Evolutionary conservation across 2,113 vertebrate genomes (phyloP).

Genomic region (Hemichromis elongatus): DNA sequence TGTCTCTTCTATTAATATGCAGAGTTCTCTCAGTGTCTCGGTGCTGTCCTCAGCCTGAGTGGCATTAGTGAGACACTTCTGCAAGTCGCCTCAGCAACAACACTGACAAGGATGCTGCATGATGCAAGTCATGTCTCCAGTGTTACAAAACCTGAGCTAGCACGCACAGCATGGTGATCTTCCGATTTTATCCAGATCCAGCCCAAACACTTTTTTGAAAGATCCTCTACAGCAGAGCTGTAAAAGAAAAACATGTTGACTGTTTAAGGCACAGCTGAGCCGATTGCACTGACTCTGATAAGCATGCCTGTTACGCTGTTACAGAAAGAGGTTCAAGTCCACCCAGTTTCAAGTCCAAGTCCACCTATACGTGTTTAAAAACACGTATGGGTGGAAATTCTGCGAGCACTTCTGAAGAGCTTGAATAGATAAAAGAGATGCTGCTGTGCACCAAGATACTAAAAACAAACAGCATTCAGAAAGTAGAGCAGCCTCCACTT

Average conservation of each 20-base stretch:
- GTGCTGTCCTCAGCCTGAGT: not conserved
- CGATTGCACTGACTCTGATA: not conserved
- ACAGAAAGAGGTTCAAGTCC: not conserved
- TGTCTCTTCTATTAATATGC: not conserved
- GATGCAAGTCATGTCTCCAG: conserved; percentile 12
- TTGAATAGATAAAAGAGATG: not conserved
- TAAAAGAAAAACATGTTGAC: not conserved
- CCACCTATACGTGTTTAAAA: no score
- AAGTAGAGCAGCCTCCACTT: not conserved
- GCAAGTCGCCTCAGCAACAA: conserved; percentile 14
- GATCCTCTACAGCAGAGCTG: not conserved
- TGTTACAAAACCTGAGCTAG: not conserved
- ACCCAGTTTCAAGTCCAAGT: no score
- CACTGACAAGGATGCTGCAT: conserved; percentile 9
- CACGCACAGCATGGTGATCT: not conserved
- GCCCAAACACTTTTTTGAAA: not conserved
- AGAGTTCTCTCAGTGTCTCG: not conserved
- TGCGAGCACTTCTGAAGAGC: not conserved
- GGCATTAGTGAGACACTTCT: not conserved
- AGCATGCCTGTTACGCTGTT: not conserved
- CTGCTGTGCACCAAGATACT: not conserved
- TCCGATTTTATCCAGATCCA: not conserved
- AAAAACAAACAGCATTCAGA: not conserved
- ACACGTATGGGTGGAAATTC: rapidly evolving
- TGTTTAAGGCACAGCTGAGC: not conserved